Evolutionary conservation across 2,797 vertebrate species (phyloP).

Genomic region (Sarcophilus harrisii): DNA sequence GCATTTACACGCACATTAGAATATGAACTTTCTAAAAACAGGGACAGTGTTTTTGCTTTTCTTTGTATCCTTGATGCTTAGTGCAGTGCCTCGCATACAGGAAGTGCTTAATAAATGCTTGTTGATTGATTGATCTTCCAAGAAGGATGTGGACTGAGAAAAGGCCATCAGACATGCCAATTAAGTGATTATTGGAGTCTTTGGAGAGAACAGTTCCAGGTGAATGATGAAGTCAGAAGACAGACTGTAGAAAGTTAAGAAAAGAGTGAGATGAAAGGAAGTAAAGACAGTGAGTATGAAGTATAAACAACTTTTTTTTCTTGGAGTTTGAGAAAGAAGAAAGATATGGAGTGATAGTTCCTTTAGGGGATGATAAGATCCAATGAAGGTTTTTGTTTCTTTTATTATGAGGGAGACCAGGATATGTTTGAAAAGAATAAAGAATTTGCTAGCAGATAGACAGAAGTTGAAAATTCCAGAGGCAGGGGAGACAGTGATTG

Average conservation of each 20-base stretch:
- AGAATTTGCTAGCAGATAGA: neutral
- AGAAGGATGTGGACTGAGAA: neutral
- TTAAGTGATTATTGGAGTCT: neutral
- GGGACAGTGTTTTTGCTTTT: neutral
- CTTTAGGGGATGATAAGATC: neutral
- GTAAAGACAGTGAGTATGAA: neutral
- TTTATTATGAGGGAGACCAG: neutral
- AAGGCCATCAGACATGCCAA: neutral
- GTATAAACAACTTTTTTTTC: neutral
- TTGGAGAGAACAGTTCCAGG: neutral
- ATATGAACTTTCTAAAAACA: neutral
- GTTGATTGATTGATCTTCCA: neutral
- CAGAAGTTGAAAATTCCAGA: neutral
- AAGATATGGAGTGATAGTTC: neutral
- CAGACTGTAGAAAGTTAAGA: neutral
- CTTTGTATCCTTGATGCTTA: neutral
- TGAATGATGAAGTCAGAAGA: neutral
- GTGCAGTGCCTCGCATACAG: neutral
- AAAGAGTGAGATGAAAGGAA: neutral
- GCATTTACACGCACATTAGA: neutral
- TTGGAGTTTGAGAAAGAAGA: neutral
- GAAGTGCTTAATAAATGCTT: neutral
- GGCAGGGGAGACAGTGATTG: neutral
- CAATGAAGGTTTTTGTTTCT: neutral
- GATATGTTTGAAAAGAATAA: neutral